Conservation (phyloP, 2,888 invertebrate genomes). For the Lamproptera curius region DNA sequence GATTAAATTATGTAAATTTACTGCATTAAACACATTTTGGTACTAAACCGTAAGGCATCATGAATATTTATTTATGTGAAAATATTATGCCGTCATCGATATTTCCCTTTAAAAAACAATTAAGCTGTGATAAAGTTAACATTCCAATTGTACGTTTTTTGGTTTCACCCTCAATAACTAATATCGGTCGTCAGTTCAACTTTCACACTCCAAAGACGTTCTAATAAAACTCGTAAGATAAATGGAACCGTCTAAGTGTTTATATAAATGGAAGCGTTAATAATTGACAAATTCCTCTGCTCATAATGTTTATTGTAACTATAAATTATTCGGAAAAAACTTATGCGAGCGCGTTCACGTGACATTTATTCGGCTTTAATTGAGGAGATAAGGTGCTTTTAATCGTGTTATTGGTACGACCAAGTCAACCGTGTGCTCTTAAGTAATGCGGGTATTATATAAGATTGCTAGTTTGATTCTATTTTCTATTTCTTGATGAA, state of each 20-base stretch:
- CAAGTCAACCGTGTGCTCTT: slow-evolving; percentile 13
- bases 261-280: slow-evolving; percentile 14
- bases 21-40: no score
- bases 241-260: slow-evolving; percentile 16
- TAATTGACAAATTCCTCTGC: slow-evolving; percentile 18
- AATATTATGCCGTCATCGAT: no score
- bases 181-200: slow-evolving; percentile 2
- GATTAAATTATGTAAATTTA: no score
- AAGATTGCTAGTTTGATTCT: no score
- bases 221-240: slow-evolving; percentile 14
- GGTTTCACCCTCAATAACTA: no score
- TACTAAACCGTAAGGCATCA: no score
- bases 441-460: no score
- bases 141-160: no score
- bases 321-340: slow-evolving; percentile 18
- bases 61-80: no score
- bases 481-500: no score
- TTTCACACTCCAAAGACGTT: slow-evolving; percentile 16
- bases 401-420: slow-evolving; percentile 17
- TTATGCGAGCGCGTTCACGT: slow-evolving; percentile 4
- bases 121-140: no score
- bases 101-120: no score
- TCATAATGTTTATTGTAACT: slow-evolving; percentile 17
- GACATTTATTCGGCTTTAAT: slow-evolving; percentile 19
- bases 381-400: slow-evolving; percentile 17